Conservation (phyloP, 2,113 vertebrate genomes). For the Lophius piscatorius region DNA sequence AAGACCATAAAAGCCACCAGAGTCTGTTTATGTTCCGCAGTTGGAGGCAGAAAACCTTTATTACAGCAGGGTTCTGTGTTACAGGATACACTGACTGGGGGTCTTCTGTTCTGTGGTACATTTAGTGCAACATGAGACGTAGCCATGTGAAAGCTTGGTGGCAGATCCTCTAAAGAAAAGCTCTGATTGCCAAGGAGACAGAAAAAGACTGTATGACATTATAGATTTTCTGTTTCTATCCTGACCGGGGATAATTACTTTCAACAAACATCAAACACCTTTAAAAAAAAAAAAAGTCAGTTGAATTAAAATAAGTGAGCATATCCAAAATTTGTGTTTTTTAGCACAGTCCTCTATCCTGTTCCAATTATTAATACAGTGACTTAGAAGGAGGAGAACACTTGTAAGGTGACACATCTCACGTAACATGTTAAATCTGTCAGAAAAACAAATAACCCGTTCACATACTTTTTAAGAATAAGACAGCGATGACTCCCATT, state of each 20-base stretch:
- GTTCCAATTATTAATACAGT: no score
- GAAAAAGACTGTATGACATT: not conserved
- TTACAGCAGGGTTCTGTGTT: slow-evolving; percentile 32
- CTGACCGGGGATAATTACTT: not conserved
- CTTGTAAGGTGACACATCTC: no score
- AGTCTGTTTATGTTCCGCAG: slow-evolving; percentile 26
- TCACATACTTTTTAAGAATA: no score
- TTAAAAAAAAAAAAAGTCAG: not conserved
- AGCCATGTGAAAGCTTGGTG: not conserved
- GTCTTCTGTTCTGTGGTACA: slow-evolving; percentile 19
- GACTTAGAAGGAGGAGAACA: no score
- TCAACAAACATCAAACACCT: slow-evolving; percentile 5
- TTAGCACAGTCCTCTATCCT: no score
- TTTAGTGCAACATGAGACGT: slow-evolving; percentile 5
- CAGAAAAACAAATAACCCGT: no score
- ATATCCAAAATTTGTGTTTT: no score
- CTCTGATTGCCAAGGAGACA: slow-evolving; percentile 1
- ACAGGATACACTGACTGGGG: no score
- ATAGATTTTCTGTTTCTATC: not conserved
- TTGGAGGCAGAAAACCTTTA: slow-evolving; percentile 46
- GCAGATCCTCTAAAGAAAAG: no score
- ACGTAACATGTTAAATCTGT: no score
- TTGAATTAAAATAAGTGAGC: no score
- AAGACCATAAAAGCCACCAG: not conserved
- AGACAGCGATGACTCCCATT: no score